Conservation (phyloP, 2,888 invertebrate genomes). For the Cheilosia vulpina region DNA sequence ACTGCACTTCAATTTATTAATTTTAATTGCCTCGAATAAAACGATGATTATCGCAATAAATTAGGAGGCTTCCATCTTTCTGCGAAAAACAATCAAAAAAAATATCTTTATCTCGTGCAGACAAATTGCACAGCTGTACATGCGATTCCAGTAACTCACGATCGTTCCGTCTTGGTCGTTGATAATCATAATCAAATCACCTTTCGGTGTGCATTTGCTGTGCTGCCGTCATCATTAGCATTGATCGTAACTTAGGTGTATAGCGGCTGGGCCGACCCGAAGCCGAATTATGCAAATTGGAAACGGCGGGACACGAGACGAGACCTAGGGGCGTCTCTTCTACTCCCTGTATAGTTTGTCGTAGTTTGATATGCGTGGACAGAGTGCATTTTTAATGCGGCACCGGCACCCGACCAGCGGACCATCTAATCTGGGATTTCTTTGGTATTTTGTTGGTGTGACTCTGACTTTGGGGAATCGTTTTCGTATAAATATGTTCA, state of each 20-base stretch:
- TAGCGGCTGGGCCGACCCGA: constrained; percentile 4
- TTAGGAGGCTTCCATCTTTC: constrained; percentile 28
- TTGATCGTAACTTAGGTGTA: constrained; percentile 19
- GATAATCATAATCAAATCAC: constrained; percentile 64
- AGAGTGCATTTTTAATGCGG: constrained; percentile 58
- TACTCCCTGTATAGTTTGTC: constrained; percentile 9
- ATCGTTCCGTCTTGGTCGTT: constrained; percentile 45
- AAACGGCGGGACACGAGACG: constrained; percentile 58
- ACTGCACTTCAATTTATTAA: constrained; percentile 80
- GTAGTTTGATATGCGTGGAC: constrained; percentile 58
- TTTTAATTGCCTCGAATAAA: constrained; percentile 79
- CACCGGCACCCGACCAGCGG: constrained; percentile 7
- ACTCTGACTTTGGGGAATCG: constrained; percentile 11
- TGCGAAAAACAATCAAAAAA: background rate
- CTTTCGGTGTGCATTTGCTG: constrained; percentile 42
- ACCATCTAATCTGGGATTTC: constrained; percentile 53
- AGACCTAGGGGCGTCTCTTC: constrained; percentile 65
- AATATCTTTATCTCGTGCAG: constrained; percentile 70
- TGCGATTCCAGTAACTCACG: constrained; percentile 70
- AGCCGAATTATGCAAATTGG: constrained; percentile 71
- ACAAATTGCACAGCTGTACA: constrained; percentile 73
- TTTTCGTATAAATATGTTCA: constrained; percentile 15
- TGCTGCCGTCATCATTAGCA: constrained; percentile 44
- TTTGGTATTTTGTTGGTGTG: constrained; percentile 25
- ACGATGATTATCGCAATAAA: constrained; percentile 73